These are phyloP conservation scores for Steromphala cineraria DNA, from an alignment of 2,888 invertebrate species.

Conservation along the genomic window DNA sequence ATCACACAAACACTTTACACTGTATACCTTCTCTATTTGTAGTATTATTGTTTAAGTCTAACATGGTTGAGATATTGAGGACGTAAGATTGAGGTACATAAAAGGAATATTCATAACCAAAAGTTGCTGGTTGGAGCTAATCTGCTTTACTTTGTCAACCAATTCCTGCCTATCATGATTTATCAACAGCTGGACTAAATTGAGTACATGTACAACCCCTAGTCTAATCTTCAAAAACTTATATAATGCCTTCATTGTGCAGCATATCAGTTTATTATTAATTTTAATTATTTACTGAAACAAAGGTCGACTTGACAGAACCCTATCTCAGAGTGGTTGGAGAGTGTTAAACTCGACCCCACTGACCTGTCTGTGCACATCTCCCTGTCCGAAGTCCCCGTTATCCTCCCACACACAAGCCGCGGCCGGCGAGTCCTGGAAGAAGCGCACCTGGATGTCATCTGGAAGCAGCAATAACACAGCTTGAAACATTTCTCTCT, in stretches of 20 bases:
- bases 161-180: too few relatives aligned
- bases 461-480: constrained; percentile 77
- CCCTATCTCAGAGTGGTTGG: neutral
- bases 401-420: constrained; percentile 87
- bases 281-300: neutral
- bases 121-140: too few relatives aligned
- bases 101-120: too few relatives aligned
- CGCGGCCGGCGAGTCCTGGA: constrained; percentile 85
- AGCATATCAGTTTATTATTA: too few relatives aligned
- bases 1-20: too few relatives aligned
- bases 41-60: neutral
- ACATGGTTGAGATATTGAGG: too few relatives aligned
- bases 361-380: constrained; percentile 92
- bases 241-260: too few relatives aligned
- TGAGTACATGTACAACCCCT: too few relatives aligned
- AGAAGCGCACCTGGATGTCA: constrained; percentile 93
- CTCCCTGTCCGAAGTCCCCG: constrained; percentile 89
- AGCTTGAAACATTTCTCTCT: neutral
- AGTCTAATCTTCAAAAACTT: too few relatives aligned
- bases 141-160: too few relatives aligned
- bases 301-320: neutral
- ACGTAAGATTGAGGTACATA: too few relatives aligned
- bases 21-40: neutral
- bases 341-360: neutral
- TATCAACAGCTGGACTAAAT: too few relatives aligned